phyloP scores from a whole-genome alignment of 64 coral and sea anemone species.

The Dendronephthya gigantea region DNA sequence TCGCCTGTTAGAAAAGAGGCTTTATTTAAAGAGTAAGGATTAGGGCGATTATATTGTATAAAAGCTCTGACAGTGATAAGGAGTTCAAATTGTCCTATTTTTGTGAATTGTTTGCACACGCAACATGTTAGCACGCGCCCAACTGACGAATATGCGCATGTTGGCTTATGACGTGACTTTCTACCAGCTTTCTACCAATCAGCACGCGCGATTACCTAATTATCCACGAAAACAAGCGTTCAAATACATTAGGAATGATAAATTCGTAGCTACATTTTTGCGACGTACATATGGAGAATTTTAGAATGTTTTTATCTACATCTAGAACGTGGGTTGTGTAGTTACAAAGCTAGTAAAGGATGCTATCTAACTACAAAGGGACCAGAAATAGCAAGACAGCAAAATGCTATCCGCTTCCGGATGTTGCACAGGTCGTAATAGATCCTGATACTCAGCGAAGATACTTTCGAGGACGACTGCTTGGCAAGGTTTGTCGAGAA shows the following conservation, averaged over 20 bases:
- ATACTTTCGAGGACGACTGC: slow-evolving; percentile 84
- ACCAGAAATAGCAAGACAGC: slow-evolving; percentile 5
- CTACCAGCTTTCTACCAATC: slow-evolving; percentile 1
- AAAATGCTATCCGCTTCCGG: slow-evolving; percentile 66
- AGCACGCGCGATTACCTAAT: background rate
- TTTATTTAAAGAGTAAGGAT: too few relatives aligned
- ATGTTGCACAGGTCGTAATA: slow-evolving; percentile 78
- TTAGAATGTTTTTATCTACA: background rate
- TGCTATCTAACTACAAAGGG: slow-evolving; percentile 8
- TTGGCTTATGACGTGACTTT: slow-evolving; percentile 7
- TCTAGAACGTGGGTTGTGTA: background rate
- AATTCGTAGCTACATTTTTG: background rate
- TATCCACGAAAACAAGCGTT: slow-evolving; percentile 16
- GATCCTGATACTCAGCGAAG: slow-evolving; percentile 71
- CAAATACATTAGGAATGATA: background rate
- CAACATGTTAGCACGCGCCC: background rate
- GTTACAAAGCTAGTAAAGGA: background rate
- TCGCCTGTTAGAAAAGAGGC: background rate
- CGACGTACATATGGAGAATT: background rate
- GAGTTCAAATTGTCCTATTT: too few relatives aligned
- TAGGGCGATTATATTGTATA: too few relatives aligned
- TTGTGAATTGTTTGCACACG: background rate
- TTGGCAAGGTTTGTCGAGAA: slow-evolving; percentile 69
- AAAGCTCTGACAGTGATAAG: too few relatives aligned
- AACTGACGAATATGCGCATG: background rate